Base-by-base conservation (phyloP, 2,797 vertebrate species). In the Sphaeramia orbicularis region DNA sequence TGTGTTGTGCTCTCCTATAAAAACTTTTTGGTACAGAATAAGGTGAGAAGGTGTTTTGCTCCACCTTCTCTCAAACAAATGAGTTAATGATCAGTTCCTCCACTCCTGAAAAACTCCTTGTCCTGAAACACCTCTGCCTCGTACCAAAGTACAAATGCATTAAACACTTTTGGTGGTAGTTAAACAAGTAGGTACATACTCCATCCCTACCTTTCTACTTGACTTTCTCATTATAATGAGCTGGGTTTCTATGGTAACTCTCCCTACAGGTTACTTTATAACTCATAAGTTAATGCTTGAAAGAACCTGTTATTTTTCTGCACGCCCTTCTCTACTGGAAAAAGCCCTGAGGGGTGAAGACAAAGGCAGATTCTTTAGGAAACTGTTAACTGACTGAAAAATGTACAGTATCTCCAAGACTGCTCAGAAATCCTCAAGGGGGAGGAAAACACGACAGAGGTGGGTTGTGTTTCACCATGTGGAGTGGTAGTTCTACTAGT, bases 231-330 rank as follows among this genome's bases (percentile, higher is more conserved):
- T 84, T 77, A 67, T 78, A 91, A 92, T 86, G 84, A 93, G 86
- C 78, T 62, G 10, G 38, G 93, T 95, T 94, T 89, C 94, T 85
- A 91, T 94, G 86, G 89, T 55, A 92, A 93, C 92, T 54, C 68
- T 91, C 90, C 90, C 92, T 62, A 76, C 80, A 90, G 92, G 87
- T 94, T 92, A 91, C 74, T 86, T 68, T 92, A 72, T 92, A 90
- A 93, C 91, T 90, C 63, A 65, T 53, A 84, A 90, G 80, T 92
- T 90, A 90, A 93, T 92, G 93, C 91, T 93, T 92, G 89, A 89
- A 78, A 81, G 83, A 66, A 45, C 74, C 49, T 74, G 83, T 81
- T 85, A 74, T 85, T 83, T 88, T 53, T 36, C 49, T 55, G 57
- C 43, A 68, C 61, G 47, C 53, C 44, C 19, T 27, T 78, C 67